Evolutionary conservation across 2,113 vertebrate genomes (phyloP), one percentile per base, ranked within the genome.

Genomic region (Mirza zaza): DNA sequence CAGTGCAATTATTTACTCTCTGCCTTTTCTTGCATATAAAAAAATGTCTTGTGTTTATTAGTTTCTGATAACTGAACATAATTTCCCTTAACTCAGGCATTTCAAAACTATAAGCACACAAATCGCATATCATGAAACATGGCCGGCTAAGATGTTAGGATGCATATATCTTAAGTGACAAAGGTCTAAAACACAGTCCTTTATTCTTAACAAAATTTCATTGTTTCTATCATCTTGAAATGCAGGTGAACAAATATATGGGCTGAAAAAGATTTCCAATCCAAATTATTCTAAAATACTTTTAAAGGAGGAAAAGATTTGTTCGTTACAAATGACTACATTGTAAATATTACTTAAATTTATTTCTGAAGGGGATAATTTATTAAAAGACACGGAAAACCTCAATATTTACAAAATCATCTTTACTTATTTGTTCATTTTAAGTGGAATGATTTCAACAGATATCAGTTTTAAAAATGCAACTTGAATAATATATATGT

Each of bases 21-120:
- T 98, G 98, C 98, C 98, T 99, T 99, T 99, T 99, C 98, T 98
- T 99, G 98, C 98, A 99, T 98, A 98, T 98, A 98, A 99, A 99
- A 99, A 96, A 98, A 98, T 98, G 98, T 98, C 98, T 98, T 97
- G 97, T 97, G 98, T 98, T 98, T 98, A 98, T 98, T 97, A 95
- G 97, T 97, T 98, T 98, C 98, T 98, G 98, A 99, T 98, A 99
- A 98, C 98, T 97, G 97, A 98, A 98, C 97, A 96, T 97, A 48
- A 80, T 97, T 98, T 98, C 97, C 98, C 97, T 83, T 98, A 98
- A 98, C 98, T 95, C 96, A 98, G 91, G 93, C 98, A 98, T 92
- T 77, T 98, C 94, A 92, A 98, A 98, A 97, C 93, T 91, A 97
- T 95, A 94, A 91, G 92, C 97, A 97, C 86, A 70, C 90, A 97